These are phyloP conservation scores for Sesamia nonagrioides DNA, from an alignment of 1,140 invertebrate genomes.

Conservation along the genomic window DNA sequence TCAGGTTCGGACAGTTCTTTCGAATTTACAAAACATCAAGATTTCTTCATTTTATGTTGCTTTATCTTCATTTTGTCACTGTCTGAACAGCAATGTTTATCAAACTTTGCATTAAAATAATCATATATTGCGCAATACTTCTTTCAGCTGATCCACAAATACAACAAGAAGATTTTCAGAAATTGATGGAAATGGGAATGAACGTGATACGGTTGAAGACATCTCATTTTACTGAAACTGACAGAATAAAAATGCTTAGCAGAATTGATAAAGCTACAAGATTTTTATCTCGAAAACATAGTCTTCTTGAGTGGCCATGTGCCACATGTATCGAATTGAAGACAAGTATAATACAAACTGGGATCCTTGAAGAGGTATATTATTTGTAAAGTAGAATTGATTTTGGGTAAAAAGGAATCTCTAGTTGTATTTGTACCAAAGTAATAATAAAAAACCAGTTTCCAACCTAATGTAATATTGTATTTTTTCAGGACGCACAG, in stretches of 20 bases:
- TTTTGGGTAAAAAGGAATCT: too few species aligned
- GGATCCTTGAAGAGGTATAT: slow-evolving; percentile 66
- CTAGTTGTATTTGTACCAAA: too few species aligned
- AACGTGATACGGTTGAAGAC: slow-evolving; percentile 68
- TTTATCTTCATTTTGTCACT: too few species aligned
- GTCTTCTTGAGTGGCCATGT: slow-evolving; percentile 66
- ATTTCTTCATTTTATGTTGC: too few species aligned
- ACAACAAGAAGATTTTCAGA: slow-evolving; percentile 68
- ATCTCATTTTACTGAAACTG: slow-evolving; percentile 60
- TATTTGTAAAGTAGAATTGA: background rate
- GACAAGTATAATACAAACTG: slow-evolving; percentile 71
- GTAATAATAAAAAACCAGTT: too few species aligned
- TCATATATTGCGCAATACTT: background rate
- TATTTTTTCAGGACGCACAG: slow-evolving; percentile 60
- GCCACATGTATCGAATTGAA: slow-evolving; percentile 71
- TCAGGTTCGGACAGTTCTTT: too few species aligned
- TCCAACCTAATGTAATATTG: slow-evolving; percentile 8
- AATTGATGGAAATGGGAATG: slow-evolving; percentile 71
- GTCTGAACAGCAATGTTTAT: too few species aligned
- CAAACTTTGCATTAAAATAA: background rate
- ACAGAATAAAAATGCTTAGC: slow-evolving; percentile 63
- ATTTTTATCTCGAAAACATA: slow-evolving; percentile 64
- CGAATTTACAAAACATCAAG: too few species aligned
- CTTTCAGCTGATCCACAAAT: slow-evolving; percentile 62
- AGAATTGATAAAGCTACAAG: slow-evolving; percentile 66